These are phyloP conservation scores for Nixonia krombeini DNA, from an alignment of 1,140 invertebrate genomes.

Conservation along the genomic window DNA sequence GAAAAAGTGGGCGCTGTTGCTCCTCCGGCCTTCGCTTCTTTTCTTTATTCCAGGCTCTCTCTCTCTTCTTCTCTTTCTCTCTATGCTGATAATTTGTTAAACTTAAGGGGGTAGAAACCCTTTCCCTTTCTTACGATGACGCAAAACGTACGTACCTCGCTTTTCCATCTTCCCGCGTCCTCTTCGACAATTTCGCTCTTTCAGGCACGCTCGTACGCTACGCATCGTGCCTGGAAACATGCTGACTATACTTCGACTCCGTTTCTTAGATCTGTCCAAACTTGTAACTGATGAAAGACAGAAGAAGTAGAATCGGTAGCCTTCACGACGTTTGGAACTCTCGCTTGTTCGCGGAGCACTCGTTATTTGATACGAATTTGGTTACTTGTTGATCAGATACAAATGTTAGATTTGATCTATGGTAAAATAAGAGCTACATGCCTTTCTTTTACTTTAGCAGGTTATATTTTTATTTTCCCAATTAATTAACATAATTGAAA, in stretches of 20 bases:
- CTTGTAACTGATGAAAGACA: no score
- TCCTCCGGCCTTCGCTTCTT: conserved; percentile 8
- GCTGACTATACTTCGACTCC: neutral
- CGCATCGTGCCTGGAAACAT: conserved; percentile 1
- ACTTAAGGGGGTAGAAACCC: conserved; percentile 57
- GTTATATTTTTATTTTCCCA: no score
- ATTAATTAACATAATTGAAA: no score
- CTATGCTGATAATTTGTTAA: conserved; percentile 65
- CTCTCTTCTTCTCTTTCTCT: conserved; percentile 24
- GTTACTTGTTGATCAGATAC: no score
- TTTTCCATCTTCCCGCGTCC: conserved; percentile 3
- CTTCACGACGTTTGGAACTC: no score
- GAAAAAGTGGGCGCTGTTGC: conserved; percentile 51
- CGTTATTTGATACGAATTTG: no score
- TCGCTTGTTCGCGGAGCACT: no score
- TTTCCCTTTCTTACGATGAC: conserved; percentile 48
- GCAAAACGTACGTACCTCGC: neutral
- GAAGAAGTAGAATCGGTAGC: no score
- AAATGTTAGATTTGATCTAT: no score
- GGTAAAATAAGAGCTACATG: no score
- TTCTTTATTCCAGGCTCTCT: conserved; percentile 41
- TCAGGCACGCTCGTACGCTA: neutral
- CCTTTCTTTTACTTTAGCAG: no score
- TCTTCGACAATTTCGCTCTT: neutral
- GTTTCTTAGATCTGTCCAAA: neutral